Evolutionary conservation across 2,113 vertebrate genomes (phyloP).

Genomic region (Bungarus multicinctus): DNA sequence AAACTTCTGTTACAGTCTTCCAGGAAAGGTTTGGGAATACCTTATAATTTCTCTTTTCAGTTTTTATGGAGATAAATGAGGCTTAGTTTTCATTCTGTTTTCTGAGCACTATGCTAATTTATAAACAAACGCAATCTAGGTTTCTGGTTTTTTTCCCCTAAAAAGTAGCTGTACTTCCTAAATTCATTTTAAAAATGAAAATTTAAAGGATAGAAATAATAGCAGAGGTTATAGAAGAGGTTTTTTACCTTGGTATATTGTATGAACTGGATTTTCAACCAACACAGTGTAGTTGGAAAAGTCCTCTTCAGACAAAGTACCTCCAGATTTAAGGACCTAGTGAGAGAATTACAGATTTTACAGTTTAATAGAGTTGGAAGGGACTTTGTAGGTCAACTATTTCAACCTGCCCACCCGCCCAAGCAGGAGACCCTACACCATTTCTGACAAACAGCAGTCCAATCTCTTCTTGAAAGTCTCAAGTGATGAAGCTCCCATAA

Average conservation of each 20-base stretch:
- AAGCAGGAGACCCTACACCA: too few species aligned
- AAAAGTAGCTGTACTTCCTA: not conserved
- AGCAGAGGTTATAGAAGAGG: not conserved
- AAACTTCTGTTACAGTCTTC: not conserved
- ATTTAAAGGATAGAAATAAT: not conserved
- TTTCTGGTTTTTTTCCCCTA: not conserved
- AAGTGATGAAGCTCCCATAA: too few species aligned
- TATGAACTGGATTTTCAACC: conserved; percentile 82
- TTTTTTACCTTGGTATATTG: conserved; percentile 83
- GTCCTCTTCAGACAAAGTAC: conserved; percentile 87
- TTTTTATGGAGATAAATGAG: not conserved
- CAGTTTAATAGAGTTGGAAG: too few species aligned
- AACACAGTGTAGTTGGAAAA: conserved; percentile 87
- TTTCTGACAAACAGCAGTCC: too few species aligned
- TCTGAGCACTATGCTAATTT: not conserved
- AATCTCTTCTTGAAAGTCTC: too few species aligned
- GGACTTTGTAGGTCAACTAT: too few species aligned
- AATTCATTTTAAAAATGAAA: not conserved
- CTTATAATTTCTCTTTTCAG: not conserved
- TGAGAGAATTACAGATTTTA: not conserved
- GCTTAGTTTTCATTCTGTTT: not conserved
- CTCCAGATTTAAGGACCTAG: conserved; percentile 81
- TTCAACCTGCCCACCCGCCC: too few species aligned
- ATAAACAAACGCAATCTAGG: not conserved
- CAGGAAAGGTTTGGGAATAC: not conserved